Base-by-base conservation (phyloP, 1,140 invertebrate genomes). In the Eumaeus atala region DNA sequence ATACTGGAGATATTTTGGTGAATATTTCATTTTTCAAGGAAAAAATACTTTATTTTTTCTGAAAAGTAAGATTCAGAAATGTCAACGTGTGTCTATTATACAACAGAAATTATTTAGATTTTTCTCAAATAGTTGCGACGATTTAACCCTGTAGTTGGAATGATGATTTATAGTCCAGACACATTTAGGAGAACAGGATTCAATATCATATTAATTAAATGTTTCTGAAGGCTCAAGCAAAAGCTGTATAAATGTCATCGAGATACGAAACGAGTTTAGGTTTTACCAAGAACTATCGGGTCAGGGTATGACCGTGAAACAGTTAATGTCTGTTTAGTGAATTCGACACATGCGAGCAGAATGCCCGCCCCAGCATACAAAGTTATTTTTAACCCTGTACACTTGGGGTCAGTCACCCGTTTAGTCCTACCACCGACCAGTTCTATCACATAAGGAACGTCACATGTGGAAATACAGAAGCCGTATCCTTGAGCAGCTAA, bases 321-420 rank as follows among this genome's bases (percentile, higher is more conserved):
- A 79, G 74, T 81, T 82, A 79, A 80, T 78, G 77, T 69, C 78
- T 85, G 77, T 83, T 85, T 84, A 84, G 76, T 84, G 72, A 81
- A 84, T 83, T 84, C 83, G 84, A 83, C 84, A 84, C 77, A 87
- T 87, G 84, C 71, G 74, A 84, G 68, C 84, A 77, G 80, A 82
- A 84, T 82, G 79, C 66, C 74, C 77, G 79, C 67, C 73, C 70
- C 66, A 72, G 70, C 72, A 74, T 66, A 44, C 17, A 16, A 64
- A 69, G 77, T 87, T 87, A 87, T 87, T 87, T 87, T 87, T 84
- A 87, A 84, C 81, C 84, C 75, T 74, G 74, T 72, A 80, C 65
- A 70, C 73, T 70, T 68, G 72, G 78, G 84, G 79, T 84, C 79
- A 84, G 59, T 83, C 74, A 84, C 83, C 83, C 78, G 79, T 67